Evolutionary conservation across 1,140 invertebrate genomes (phyloP).

Genomic region (Babylonia areolata): DNA sequence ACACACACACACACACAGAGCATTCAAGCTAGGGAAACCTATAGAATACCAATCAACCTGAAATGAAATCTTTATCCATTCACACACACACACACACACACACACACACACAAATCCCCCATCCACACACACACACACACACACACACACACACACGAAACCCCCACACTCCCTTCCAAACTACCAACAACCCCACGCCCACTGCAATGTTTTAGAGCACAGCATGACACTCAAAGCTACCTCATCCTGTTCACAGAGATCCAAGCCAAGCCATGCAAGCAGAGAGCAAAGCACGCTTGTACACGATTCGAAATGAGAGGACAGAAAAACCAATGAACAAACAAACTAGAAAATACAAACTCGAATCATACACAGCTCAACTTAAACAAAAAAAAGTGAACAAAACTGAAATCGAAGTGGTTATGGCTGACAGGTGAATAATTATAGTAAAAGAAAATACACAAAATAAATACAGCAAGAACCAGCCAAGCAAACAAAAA

Average conservation of each 20-base stretch:
- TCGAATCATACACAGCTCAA: neutral
- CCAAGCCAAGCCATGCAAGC: constrained; percentile 17
- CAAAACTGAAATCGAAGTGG: neutral
- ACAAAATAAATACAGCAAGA: constrained; percentile 7
- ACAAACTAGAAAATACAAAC: neutral
- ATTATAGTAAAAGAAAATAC: neutral
- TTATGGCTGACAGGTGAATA: neutral
- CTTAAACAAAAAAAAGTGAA: neutral
- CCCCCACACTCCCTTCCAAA: neutral
- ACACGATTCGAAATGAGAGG: neutral
- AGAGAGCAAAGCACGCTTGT: neutral
- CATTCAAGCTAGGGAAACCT: no score
- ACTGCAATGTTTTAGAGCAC: neutral
- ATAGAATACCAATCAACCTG: no score
- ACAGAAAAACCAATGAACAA: no score
- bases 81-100: no score
- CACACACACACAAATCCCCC: neutral
- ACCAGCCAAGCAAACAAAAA: no score
- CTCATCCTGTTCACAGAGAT: constrained; percentile 9
- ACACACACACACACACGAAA: neutral
- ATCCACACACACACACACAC: neutral
- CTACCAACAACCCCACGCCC: no score
- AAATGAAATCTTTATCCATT: no score
- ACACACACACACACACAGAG: no score
- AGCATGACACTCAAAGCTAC: constrained; percentile 3